Evolutionary conservation across 1,140 invertebrate genomes (phyloP).

Genomic region (Cydia splendana): DNA sequence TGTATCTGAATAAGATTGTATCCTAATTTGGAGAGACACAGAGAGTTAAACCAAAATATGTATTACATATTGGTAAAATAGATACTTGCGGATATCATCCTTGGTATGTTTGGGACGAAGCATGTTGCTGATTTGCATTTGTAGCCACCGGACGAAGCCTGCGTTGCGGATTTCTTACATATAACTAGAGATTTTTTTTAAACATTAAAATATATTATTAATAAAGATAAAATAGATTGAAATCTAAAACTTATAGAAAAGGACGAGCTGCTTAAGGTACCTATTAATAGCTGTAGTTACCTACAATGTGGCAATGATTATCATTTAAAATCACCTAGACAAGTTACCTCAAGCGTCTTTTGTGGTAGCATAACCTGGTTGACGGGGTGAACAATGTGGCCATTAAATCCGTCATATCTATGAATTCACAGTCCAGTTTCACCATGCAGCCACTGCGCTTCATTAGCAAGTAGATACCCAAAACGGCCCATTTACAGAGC

Average conservation of each 20-base stretch:
- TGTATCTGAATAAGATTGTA: too few species aligned
- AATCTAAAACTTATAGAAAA: too few species aligned
- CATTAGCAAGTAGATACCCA: constrained; percentile 77
- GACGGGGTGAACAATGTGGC: constrained; percentile 56
- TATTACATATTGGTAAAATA: too few species aligned
- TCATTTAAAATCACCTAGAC: constrained; percentile 35
- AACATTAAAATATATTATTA: too few species aligned
- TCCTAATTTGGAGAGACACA: background rate
- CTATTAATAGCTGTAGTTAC: constrained; percentile 21
- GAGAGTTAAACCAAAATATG: too few species aligned
- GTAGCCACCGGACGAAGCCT: too few species aligned
- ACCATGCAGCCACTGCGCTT: constrained; percentile 57
- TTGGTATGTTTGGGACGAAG: too few species aligned
- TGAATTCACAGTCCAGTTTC: constrained; percentile 66
- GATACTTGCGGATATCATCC: too few species aligned
- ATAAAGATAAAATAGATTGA: too few species aligned
- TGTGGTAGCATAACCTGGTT: constrained; percentile 55
- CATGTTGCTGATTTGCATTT: too few species aligned
- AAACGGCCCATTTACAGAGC: constrained; percentile 72
- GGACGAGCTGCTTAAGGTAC: background rate
- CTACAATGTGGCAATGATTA: background rate
- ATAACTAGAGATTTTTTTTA: too few species aligned
- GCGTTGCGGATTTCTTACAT: too few species aligned
- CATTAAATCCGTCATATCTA: constrained; percentile 62
- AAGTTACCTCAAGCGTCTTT: constrained; percentile 30